phyloP scores from a whole-genome alignment of 37 sponge, comb jelly and placozoan genomes.

The Ephydatia muelleri region DNA sequence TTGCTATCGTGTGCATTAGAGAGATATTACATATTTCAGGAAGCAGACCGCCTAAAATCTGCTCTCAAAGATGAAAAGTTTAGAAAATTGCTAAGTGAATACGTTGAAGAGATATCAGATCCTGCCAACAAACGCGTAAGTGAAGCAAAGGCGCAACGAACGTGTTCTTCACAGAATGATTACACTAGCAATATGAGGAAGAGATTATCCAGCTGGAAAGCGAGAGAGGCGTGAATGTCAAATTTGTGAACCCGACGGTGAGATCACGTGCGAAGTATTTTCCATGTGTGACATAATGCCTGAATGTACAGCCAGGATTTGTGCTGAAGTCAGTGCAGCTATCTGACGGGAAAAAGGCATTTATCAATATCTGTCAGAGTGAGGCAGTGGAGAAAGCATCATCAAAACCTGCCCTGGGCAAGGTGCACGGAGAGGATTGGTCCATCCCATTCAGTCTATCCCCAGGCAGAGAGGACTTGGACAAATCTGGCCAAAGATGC shows the following conservation, averaged over 20 bases:
- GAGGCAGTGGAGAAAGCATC: conserved; percentile 51
- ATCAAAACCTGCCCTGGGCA: conserved; percentile 22
- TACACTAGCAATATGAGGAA: conserved; percentile 76
- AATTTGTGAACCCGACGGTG: conserved; percentile 80
- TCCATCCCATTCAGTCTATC: conserved; percentile 77
- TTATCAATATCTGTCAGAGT: conserved; percentile 77
- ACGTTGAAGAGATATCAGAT: conserved; percentile 86
- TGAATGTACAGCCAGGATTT: conserved; percentile 80
- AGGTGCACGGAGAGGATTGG: conserved; percentile 72
- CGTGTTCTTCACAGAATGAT: not conserved
- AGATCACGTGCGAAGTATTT: not conserved
- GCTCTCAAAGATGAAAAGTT: conserved; percentile 92
- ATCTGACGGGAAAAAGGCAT: conserved; percentile 64
- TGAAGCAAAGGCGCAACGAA: not conserved
- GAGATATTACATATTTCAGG: conserved; percentile 25
- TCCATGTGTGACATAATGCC: not conserved
- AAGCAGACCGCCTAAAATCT: conserved; percentile 50
- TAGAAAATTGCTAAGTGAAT: conserved; percentile 82
- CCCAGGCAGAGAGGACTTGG: conserved; percentile 73
- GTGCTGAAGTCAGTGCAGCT: conserved; percentile 65
- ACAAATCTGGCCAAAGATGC: conserved; percentile 76
- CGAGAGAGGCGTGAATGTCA: conserved; percentile 84
- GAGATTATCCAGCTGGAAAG: conserved; percentile 82
- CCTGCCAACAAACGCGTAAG: conserved; percentile 75
- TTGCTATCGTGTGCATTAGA: not conserved